phyloP scores from a whole-genome alignment of 2,797 vertebrate species.

The Trichosurus vulpecula region DNA sequence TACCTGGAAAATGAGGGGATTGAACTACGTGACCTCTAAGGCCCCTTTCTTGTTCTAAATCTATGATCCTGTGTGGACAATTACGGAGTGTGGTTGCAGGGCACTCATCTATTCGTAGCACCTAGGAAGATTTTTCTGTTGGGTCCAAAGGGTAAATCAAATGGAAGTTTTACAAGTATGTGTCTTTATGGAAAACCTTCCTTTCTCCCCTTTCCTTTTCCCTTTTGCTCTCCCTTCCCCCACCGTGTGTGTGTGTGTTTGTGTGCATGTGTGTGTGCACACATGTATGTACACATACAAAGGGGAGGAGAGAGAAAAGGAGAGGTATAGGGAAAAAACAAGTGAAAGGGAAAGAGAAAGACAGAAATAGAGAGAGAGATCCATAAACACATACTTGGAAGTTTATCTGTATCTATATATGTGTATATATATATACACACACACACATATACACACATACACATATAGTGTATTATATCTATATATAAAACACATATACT shows the following conservation, averaged over 20 bases:
- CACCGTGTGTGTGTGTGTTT: neutral
- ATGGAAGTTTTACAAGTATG: neutral
- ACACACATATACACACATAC: too few relatives aligned
- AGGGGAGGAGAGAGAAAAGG: too few relatives aligned
- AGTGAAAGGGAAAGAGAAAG: neutral
- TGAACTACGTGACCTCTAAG: neutral
- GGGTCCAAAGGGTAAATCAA: neutral
- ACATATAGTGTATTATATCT: neutral
- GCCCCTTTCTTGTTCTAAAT: neutral
- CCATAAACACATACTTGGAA: neutral
- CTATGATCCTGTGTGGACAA: neutral
- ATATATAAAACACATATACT: too few relatives aligned
- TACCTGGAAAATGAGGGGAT: neutral
- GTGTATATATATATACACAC: neutral
- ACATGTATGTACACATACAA: too few relatives aligned
- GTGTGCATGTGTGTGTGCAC: too few relatives aligned
- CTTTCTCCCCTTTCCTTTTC: neutral
- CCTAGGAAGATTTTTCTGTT: neutral
- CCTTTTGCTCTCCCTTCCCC: neutral
- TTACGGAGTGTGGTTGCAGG: neutral
- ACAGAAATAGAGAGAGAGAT: neutral
- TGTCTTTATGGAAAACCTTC: neutral
- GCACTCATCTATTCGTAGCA: neutral
- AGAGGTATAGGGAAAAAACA: too few relatives aligned
- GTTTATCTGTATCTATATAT: neutral